Evolutionary conservation across 2,888 invertebrate species (phyloP), one percentile per base, ranked within the genome.

Genomic region (Heliconius sara): DNA sequence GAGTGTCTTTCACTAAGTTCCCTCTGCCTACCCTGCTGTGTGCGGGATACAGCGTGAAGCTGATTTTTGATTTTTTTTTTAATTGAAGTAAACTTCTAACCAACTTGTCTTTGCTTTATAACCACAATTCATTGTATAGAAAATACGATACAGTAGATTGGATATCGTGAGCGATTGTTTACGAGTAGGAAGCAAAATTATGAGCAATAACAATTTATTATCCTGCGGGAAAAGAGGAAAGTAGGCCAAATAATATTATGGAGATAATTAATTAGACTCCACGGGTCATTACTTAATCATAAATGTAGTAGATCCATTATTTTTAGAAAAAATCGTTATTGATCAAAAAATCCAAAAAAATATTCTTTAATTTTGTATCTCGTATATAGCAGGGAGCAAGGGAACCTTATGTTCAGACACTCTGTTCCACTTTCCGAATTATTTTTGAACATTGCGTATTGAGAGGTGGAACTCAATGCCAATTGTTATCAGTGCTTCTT

Each of bases 171-270:
- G 77, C 79, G 75, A 82, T 79, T 77, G 79, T 76, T 74, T 79
- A 79, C 75, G 47, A 73, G 71, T n/a, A 74, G 77, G 79, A 66
- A 60, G 39, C 70, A 77, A 79, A 80, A 81, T 78, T 80, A 80
- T 70, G 67, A 77, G 68, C 77, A 72, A 80, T 82, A 77, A 79
- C 75, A 82, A 82, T 82, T 79, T 72, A 77, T 82, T 78, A 74
- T 80, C 76, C 68, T 39, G 27, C 66, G 76, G 71, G 67, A 70
- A 81, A 79, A 65, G 79, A 80, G 66, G 60, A 34, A 74, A 77
- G 65, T 66, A 60, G 65, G 76, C 27, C 79, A 57, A 71, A 78
- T 67, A 67, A 77, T 67, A 72, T 77, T 77, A 77, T 77, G 77
- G 73, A 3, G 66, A 47, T 66, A 65, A 75, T 43, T 66, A 73